phyloP scores from a whole-genome alignment of 2,113 vertebrate genomes.

The Eublepharis macularius region DNA sequence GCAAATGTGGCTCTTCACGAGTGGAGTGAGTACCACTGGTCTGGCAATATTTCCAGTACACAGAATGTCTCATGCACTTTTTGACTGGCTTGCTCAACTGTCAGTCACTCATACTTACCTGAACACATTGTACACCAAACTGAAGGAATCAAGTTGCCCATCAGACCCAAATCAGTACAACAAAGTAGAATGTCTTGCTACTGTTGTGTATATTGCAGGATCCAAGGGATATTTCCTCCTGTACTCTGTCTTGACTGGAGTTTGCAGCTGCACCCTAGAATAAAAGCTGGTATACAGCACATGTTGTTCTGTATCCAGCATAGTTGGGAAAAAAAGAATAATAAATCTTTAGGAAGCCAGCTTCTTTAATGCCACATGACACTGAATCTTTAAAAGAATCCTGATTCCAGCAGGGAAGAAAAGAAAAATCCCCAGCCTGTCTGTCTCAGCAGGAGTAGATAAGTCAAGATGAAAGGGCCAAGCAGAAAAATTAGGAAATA shows the following conservation, averaged over 20 bases:
- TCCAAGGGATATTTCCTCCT: neutral
- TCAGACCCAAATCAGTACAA: neutral
- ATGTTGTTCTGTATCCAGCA: neutral
- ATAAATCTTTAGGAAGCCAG: conserved; percentile 52
- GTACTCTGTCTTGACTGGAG: neutral
- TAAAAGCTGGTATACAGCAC: neutral
- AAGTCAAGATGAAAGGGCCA: neutral
- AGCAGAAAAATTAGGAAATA: neutral
- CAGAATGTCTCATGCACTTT: neutral
- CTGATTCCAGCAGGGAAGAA: conserved; percentile 51
- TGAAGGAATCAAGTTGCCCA: neutral
- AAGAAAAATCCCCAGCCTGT: conserved; percentile 3
- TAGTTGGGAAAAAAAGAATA: conserved; percentile 30
- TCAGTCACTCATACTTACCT: neutral
- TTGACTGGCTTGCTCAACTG: neutral
- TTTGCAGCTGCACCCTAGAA: neutral
- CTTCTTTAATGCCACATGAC: conserved; percentile 53
- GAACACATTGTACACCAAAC: neutral
- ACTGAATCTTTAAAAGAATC: conserved; percentile 49
- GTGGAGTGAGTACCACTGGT: neutral
- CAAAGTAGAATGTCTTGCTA: neutral
- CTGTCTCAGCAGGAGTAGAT: conserved; percentile 26
- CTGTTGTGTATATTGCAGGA: neutral
- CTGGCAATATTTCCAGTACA: neutral
- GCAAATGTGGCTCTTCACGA: no score